Evolutionary conservation across 2,888 invertebrate genomes (phyloP), one percentile per base, ranked within the genome.

Genomic region (Chesias legatella): DNA sequence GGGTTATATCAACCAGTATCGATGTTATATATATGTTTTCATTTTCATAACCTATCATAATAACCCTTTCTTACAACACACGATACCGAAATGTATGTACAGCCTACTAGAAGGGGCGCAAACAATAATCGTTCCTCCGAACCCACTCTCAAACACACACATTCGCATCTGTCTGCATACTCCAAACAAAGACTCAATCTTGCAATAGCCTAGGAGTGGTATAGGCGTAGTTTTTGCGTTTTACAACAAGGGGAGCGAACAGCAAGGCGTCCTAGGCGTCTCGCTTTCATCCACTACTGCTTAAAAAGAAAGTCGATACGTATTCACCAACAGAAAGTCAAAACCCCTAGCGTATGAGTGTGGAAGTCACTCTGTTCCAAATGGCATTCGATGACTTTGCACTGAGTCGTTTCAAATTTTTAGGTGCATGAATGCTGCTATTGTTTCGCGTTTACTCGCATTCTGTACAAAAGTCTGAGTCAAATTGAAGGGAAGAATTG

Each of bases 361-460:
- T 68, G 67, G 23, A 62, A 72, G 69, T 75, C 73, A 72, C 71
- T 78, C 64, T 79, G 67, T 75, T 79, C 75, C 72, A 67, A 85
- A 83, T 77, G 73, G 79, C 75, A 83, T 84, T 86, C 85, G 84
- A 86, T 86, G 84, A 83, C 78, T 77, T 73, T 78, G 75, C 76
- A 63, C 69, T 64, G 72, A 79, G 73, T 67, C 67, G 73, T 75
- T 81, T 78, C 73, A 40, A 72, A 71, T 78, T 84, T 81, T 83
- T 80, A 79, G 79, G 69, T 56, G 67, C 64, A 78, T 81, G 79
- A 86, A 83, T 81, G 83, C 70, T 65, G 62, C 82, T 67, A 79
- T 88, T 88, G 85, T 86, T 84, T 73, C 68, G 52, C 51, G 62
- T 65, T 59, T 67, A 62, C 54, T 63, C 58, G 55, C 59, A 63